These are phyloP conservation scores for Cercopithecus hamlyni DNA, from an alignment of 2,797 vertebrate species.

Conservation along the genomic window DNA sequence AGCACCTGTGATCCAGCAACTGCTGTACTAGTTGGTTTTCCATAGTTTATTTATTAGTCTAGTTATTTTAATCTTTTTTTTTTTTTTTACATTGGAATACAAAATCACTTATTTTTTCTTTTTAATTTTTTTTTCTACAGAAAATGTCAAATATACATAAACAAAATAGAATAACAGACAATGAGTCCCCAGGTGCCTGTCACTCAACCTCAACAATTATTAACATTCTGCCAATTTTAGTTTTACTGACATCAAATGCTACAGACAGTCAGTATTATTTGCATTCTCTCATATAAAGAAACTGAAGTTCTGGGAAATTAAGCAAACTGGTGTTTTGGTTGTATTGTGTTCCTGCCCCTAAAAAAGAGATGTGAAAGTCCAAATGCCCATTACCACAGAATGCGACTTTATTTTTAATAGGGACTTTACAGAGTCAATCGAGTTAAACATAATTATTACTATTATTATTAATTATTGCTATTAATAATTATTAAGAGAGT, in stretches of 20 bases:
- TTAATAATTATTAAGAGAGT: neutral
- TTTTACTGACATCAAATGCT: too few species aligned
- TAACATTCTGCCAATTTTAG: too few species aligned
- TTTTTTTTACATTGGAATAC: too few species aligned
- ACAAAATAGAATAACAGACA: too few species aligned
- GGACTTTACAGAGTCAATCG: neutral
- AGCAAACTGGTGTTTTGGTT: neutral
- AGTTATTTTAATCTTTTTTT: neutral
- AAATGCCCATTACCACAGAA: neutral
- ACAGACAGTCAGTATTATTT: neutral
- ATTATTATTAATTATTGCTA: too few species aligned
- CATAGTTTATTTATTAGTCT: neutral
- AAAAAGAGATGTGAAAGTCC: neutral
- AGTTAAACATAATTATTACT: neutral
- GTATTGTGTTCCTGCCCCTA: neutral
- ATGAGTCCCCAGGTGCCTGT: too few species aligned
- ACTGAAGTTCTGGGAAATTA: neutral
- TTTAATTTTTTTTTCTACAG: too few species aligned
- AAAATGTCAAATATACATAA: too few species aligned
- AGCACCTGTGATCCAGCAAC: neutral
- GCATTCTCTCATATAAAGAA: constrained; percentile 7
- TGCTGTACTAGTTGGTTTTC: neutral
- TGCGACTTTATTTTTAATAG: neutral
- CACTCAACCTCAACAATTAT: too few species aligned
- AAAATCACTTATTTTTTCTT: too few species aligned